Base-by-base conservation (phyloP, 2,888 invertebrate species). In the Gisinianus flammeolus region DNA sequence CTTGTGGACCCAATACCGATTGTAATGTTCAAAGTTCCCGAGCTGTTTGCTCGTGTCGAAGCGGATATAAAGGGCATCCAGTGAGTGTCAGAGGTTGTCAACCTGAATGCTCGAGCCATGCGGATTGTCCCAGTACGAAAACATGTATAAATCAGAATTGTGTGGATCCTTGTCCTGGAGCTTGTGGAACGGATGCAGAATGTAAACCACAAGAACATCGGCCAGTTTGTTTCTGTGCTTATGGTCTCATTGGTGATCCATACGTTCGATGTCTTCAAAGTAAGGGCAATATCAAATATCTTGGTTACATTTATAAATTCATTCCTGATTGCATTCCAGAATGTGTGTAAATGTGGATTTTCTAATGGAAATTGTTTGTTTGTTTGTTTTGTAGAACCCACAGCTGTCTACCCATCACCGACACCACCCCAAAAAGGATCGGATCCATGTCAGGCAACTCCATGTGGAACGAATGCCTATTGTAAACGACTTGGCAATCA, bases 31-130 rank as follows among this genome's bases (percentile, higher is more conserved):
- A 92, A 71, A 90, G 89, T 68, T 90, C 91, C 78, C 88, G 91
- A 83, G 92, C 94, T 22, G 90, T 93, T 30, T 95, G 95, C 86
- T 92, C 92, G 0, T 95, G 95, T 85, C 88, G 92, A 67, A 90
- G 91, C 10, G 92, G 92, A 80, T 94, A 92, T 86, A 87, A 91
- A 79, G 95, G 95, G 12, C 92, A 95, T 88, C 94, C 95, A 92
- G 85, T 84, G 54, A 79, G 83, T 22, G 83, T 85, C 77, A 85
- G 85, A 35, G 86, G 85, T 22, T 87, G 87, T 86, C 90, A 90
- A 85, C 92, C 93, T 30, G 94, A 94, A 88, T 94, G 94, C 87
- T 89, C 91, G n/a, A 90, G 93, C 85, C 94, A 94, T 87, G 92
- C 94, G 0, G 94, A 54, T 19, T 95, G 95, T 87, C 89, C 91